Conservation (phyloP, 2,888 invertebrate genomes). For the Apodemia duryi region DNA sequence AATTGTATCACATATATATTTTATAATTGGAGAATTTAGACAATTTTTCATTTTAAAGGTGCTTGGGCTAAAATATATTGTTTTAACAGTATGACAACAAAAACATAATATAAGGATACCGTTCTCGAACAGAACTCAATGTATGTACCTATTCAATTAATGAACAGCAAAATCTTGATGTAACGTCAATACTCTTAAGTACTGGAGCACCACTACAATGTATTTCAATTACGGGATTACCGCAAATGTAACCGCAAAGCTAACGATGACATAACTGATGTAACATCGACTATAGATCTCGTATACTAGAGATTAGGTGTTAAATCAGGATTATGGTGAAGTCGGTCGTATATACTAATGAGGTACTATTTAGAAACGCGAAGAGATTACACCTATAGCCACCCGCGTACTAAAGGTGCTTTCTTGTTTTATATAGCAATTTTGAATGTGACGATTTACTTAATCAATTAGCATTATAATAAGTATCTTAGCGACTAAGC, state of each 20-base stretch:
- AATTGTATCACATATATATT: too few species aligned
- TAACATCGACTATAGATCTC: background rate
- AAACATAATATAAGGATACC: too few species aligned
- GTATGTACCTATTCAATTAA: too few species aligned
- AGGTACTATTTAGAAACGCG: background rate
- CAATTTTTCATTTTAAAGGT: too few species aligned
- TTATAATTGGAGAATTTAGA: too few species aligned
- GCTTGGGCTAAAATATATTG: too few species aligned
- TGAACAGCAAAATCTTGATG: too few species aligned
- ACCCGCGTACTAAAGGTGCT: background rate
- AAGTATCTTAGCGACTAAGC: too few species aligned
- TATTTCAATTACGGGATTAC: background rate
- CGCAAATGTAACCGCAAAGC: slow-evolving; percentile 8
- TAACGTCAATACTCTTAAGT: background rate
- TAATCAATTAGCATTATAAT: background rate
- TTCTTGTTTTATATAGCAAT: background rate
- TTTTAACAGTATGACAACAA: too few species aligned
- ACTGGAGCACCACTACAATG: background rate
- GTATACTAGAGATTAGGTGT: slow-evolving; percentile 1
- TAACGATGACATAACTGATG: slow-evolving; percentile 7
- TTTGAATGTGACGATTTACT: background rate
- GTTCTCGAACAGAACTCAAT: too few species aligned
- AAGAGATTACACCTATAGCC: background rate
- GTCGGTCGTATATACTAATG: slow-evolving; percentile 3
- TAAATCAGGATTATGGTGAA: slow-evolving; percentile 8